A percentile compares a stretch with the other conserved stretches of the same genome.
phyloP scores from a whole-genome alignment of 2,888 invertebrate species.

The Monopis laevigella region DNA sequence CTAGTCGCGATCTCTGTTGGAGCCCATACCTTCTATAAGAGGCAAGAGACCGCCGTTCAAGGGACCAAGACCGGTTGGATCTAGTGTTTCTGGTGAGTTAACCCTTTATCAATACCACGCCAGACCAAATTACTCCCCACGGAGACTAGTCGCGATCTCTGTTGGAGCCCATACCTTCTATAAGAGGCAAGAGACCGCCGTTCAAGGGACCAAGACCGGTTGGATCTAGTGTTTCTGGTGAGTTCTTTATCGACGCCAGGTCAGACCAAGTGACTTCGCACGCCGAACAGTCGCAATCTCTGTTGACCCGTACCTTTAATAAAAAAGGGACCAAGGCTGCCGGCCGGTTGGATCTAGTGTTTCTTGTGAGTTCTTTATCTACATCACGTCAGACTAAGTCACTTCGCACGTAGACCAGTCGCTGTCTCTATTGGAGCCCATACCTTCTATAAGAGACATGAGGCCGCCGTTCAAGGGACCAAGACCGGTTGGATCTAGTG shows the following conservation, averaged over 20 bases:
- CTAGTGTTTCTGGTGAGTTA: constrained; percentile 67
- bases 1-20: constrained; percentile 33
- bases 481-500: constrained; percentile 66
- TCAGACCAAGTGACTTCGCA: constrained; percentile 34
- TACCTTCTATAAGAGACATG: constrained; percentile 34
- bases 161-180: constrained; percentile 39
- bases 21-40: constrained; percentile 34
- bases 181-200: constrained; percentile 41
- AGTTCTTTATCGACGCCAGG: constrained; percentile 39
- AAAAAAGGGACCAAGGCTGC: constrained; percentile 63
- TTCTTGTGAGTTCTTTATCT: constrained; percentile 66
- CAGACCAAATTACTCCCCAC: constrained; percentile 30
- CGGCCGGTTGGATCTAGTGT: constrained; percentile 69
- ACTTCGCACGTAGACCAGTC: constrained; percentile 23
- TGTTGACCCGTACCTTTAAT: constrained; percentile 37
- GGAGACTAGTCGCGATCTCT: constrained; percentile 28
- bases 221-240: constrained; percentile 70
- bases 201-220: constrained; percentile 65
- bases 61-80: constrained; percentile 64
- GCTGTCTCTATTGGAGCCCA: constrained; percentile 36
- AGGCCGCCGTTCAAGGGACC: constrained; percentile 60
- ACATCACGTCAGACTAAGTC: constrained; percentile 37
- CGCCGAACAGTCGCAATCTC: constrained; percentile 26
- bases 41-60: constrained; percentile 48
- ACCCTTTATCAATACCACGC: constrained; percentile 50